phyloP scores from a whole-genome alignment of 2,888 invertebrate genomes.

The Lasius fuliginosus region DNA sequence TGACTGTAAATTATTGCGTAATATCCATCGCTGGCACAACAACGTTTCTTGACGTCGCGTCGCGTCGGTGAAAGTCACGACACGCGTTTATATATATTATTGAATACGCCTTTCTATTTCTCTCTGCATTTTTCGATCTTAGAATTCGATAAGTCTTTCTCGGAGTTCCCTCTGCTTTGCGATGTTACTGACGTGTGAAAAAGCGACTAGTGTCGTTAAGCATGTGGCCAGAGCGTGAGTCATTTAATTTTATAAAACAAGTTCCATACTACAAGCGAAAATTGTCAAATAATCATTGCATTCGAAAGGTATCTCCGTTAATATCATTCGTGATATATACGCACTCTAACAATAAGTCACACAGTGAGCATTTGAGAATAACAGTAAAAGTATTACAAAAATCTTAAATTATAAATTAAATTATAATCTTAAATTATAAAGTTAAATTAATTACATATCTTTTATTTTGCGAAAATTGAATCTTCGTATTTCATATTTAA shows the following conservation, averaged over 20 bases:
- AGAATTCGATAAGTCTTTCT: conserved; percentile 6
- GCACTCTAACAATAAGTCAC: neutral
- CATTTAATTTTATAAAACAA: neutral
- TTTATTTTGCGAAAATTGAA: neutral
- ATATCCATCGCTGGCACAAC: conserved; percentile 58
- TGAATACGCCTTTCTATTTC: conserved; percentile 32
- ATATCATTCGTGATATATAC: neutral
- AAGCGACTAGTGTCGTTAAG: conserved; percentile 13
- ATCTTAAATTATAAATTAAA: neutral
- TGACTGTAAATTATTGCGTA: conserved; percentile 65
- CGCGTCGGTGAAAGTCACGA: conserved; percentile 71
- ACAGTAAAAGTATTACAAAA: neutral
- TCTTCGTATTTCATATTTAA: neutral
- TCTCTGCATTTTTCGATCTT: conserved; percentile 9
- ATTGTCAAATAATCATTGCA: neutral
- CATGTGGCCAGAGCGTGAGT: neutral
- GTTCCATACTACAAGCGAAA: neutral
- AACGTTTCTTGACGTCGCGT: conserved; percentile 56
- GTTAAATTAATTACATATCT: neutral
- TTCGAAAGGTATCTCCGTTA: neutral
- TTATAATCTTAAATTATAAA: neutral
- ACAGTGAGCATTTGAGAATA: neutral
- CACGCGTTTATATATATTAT: conserved; percentile 25
- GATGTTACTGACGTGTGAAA: neutral
- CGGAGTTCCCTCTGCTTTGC: neutral